A percentile compares a stretch with the other conserved stretches of the same genome.
Conservation (phyloP, 2,113 vertebrate genomes). For the Osmerus mordax region DNA sequence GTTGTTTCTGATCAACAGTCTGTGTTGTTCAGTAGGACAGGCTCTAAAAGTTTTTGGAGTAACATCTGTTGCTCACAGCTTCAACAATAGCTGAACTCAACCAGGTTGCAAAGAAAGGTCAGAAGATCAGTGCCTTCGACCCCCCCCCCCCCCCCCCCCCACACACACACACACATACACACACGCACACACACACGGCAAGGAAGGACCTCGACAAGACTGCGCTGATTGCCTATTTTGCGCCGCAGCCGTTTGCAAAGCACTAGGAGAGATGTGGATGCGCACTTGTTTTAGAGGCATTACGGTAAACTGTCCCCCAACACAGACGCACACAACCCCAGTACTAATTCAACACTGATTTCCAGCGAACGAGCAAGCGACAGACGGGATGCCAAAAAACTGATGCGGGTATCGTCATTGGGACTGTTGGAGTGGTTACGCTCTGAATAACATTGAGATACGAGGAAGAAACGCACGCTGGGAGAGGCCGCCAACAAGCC, state of each 20-base stretch:
- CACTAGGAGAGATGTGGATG: slow-evolving; percentile 57
- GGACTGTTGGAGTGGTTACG: slow-evolving; percentile 62
- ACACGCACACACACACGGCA: slow-evolving; percentile 13
- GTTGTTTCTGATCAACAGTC: slow-evolving; percentile 4
- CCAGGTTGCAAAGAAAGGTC: slow-evolving; percentile 68
- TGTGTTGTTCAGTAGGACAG: slow-evolving; percentile 50
- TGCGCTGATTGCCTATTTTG: slow-evolving; percentile 59
- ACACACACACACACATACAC: slow-evolving; percentile 28
- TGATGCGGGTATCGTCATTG: slow-evolving; percentile 39
- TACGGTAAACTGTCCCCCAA: slow-evolving; percentile 79
- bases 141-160: slow-evolving; percentile 17
- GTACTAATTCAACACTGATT: slow-evolving; percentile 75
- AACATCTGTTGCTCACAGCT: slow-evolving; percentile 71
- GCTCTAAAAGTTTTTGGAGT: slow-evolving; percentile 46
- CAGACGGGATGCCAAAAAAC: slow-evolving; percentile 76
- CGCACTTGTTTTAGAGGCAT: slow-evolving; percentile 83
- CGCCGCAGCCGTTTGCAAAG: slow-evolving; percentile 37
- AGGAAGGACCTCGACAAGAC: not conserved
- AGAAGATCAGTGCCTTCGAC: slow-evolving; percentile 69
- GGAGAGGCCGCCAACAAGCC: slow-evolving; percentile 48
- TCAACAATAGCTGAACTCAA: slow-evolving; percentile 68
- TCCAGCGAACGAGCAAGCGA: slow-evolving; percentile 67
- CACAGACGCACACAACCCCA: slow-evolving; percentile 50
- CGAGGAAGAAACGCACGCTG: slow-evolving; percentile 32
- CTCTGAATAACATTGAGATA: slow-evolving; percentile 52